Conservation (phyloP, 2,888 invertebrate species). For the Chaitophorus viminalis region DNA sequence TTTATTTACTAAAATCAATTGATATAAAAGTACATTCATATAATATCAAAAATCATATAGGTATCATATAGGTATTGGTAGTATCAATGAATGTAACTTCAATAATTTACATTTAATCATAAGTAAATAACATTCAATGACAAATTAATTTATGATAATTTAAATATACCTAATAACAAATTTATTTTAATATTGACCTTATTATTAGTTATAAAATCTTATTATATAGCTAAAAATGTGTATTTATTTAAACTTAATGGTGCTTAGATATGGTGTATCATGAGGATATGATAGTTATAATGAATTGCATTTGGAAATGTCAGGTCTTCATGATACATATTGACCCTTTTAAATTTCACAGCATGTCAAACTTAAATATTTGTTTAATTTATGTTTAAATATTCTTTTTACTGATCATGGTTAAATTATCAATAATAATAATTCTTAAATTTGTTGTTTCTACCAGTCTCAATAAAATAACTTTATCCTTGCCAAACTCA, state of each 20-base stretch:
- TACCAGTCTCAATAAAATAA: too few relatives aligned
- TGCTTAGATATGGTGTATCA: neutral
- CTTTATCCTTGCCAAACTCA: too few relatives aligned
- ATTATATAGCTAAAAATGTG: neutral
- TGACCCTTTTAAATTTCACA: neutral
- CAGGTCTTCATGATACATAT: neutral
- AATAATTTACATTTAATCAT: neutral
- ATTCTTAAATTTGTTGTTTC: too few relatives aligned
- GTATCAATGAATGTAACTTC: neutral
- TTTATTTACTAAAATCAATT: too few relatives aligned
- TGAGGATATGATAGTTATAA: neutral
- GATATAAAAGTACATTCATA: too few relatives aligned
- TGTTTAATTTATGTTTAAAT: too few relatives aligned
- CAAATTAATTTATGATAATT: constrained; percentile 55
- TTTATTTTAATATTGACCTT: neutral
- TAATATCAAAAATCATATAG: too few relatives aligned
- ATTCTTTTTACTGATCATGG: too few relatives aligned
- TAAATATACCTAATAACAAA: neutral
- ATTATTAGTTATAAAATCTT: neutral
- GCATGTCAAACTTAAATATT: neutral
- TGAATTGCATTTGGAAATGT: neutral
- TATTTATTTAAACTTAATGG: neutral
- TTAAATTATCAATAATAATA: too few relatives aligned
- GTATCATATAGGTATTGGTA: too few relatives aligned
- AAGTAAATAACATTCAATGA: constrained; percentile 52